Evolutionary conservation across 2,113 vertebrate genomes (phyloP).

Genomic region (Okapia johnstoni): DNA sequence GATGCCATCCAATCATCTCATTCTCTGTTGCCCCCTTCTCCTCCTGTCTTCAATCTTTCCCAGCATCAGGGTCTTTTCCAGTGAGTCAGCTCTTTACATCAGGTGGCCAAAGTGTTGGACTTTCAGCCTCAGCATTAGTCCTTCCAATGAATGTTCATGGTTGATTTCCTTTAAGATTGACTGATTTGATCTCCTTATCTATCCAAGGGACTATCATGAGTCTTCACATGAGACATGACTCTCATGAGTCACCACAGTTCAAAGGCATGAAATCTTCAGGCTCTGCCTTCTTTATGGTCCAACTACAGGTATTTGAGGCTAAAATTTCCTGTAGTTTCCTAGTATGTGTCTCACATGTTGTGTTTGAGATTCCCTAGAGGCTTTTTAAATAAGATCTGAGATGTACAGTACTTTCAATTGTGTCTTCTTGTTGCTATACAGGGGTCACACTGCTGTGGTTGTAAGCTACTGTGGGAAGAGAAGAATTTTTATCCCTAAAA

Average conservation of each 20-base stretch:
- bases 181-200: not conserved
- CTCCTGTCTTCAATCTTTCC: not conserved
- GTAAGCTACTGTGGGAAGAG: not conserved
- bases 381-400: not conserved
- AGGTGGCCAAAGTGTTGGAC: not conserved
- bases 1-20: not conserved
- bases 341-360: not conserved
- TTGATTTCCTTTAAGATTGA: not conserved
- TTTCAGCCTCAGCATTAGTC: not conserved
- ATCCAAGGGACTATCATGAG: not conserved
- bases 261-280: not conserved
- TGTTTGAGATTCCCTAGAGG: not conserved
- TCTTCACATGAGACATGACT: not conserved
- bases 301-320: not conserved
- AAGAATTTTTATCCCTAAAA: not conserved
- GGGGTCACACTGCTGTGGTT: not conserved
- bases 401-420: not conserved
- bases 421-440: not conserved
- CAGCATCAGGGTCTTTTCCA: not conserved
- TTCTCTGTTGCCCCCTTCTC: not conserved
- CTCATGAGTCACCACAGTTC: not conserved
- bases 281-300: not conserved
- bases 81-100: fast-evolving
- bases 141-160: not conserved
- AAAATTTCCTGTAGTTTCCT: not conserved